phyloP scores from a whole-genome alignment of 1,140 invertebrate species.

The Brachionus paranguensis region DNA sequence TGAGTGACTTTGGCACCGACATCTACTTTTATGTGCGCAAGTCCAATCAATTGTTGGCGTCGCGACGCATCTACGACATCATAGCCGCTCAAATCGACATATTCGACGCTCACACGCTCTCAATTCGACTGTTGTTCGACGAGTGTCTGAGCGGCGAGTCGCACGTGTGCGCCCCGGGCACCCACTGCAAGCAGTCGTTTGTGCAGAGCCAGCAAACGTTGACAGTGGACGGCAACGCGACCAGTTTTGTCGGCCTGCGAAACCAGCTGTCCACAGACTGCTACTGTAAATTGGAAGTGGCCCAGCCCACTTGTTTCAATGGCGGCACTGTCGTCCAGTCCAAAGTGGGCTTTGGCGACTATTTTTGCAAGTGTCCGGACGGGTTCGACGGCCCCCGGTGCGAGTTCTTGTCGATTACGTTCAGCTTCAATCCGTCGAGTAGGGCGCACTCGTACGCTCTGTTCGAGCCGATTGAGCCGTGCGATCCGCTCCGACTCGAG shows the following conservation, averaged over 20 bases:
- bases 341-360: conserved; percentile 18
- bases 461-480: background rate
- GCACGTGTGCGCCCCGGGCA: background rate
- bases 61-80: background rate
- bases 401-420: conserved; percentile 29
- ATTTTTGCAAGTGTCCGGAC: conserved; percentile 25
- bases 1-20: background rate
- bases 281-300: background rate
- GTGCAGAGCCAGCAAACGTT: background rate
- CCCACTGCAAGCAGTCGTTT: conserved; percentile 17
- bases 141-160: background rate
- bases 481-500: conserved; percentile 23
- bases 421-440: background rate
- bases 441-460: conserved; percentile 29
- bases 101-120: background rate
- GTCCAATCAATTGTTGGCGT: background rate
- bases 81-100: background rate
- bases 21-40: conserved; percentile 10
- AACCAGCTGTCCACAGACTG: background rate
- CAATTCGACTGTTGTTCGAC: background rate
- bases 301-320: background rate
- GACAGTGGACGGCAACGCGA: conserved; percentile 24
- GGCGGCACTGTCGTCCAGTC: conserved; percentile 4
- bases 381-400: conserved; percentile 1
- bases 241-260: conserved; percentile 3